phyloP scores from a whole-genome alignment of 2,113 vertebrate species.

The Shinisaurus crocodilurus region DNA sequence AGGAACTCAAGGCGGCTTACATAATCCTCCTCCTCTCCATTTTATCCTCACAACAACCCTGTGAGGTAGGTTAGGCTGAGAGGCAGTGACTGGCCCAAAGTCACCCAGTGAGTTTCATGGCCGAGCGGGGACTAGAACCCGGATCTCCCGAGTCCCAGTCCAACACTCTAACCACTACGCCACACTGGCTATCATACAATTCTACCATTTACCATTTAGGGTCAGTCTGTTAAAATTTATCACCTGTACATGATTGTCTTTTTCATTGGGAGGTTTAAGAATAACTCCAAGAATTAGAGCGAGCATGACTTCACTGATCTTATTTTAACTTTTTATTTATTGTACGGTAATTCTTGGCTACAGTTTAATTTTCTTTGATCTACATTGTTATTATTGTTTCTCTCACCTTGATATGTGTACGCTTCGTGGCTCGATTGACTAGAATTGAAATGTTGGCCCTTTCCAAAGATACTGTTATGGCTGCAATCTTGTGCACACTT shows the following conservation, averaged over 20 bases:
- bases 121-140: too few species aligned
- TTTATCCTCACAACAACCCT: too few species aligned
- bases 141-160: too few species aligned
- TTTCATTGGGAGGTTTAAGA: conserved; percentile 16
- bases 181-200: conserved; percentile 1
- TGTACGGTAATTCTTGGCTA: conserved; percentile 20
- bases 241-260: conserved; percentile 20
- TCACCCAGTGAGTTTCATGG: too few species aligned
- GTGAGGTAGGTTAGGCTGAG: too few species aligned
- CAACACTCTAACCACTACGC: too few species aligned
- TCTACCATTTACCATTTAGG: not conserved
- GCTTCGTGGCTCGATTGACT: conserved; percentile 11
- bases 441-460: not conserved
- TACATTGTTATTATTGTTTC: not conserved
- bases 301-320: not conserved
- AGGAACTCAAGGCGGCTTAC: too few species aligned
- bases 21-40: too few species aligned
- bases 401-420: not conserved
- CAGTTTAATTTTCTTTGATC: not conserved
- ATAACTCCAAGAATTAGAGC: not conserved
- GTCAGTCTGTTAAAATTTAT: not conserved
- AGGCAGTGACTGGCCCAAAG: too few species aligned
- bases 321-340: not conserved
- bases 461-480: not conserved
- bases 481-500: not conserved